A percentile compares a stretch with the other conserved stretches of the same genome.
phyloP scores from a whole-genome alignment of 2,888 invertebrate genomes.

The Cryptocheilus praepositus region DNA sequence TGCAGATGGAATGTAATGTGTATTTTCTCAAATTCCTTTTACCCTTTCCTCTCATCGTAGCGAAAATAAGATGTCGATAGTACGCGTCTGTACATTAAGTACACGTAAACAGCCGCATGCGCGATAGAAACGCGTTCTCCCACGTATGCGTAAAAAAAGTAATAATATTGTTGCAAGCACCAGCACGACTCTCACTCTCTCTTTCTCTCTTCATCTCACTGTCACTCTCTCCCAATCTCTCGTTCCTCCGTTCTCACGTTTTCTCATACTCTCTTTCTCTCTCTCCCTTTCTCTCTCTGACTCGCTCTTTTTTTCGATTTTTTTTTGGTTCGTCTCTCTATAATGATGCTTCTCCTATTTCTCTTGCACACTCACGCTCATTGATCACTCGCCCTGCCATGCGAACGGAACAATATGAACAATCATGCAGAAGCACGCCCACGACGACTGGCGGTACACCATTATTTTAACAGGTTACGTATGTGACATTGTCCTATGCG shows the following conservation, averaged over 20 bases:
- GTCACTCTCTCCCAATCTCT: not conserved
- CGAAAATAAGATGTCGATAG: slow-evolving; percentile 52
- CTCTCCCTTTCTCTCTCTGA: not conserved
- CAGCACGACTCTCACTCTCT: slow-evolving; percentile 37
- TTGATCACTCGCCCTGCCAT: not conserved
- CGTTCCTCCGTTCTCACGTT: slow-evolving; percentile 1
- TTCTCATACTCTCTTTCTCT: slow-evolving; percentile 2
- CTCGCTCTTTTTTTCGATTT: not conserved
- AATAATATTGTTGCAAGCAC: slow-evolving; percentile 40
- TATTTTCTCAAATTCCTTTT: slow-evolving; percentile 7
- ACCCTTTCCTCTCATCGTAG: slow-evolving; percentile 31
- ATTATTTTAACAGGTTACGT: slow-evolving; percentile 48
- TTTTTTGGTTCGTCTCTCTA: slow-evolving; percentile 1
- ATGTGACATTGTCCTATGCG: slow-evolving; percentile 50
- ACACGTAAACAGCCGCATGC: slow-evolving; percentile 42
- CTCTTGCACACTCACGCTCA: slow-evolving; percentile 11
- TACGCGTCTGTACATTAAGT: slow-evolving; percentile 53
- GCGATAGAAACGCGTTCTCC: slow-evolving; percentile 24
- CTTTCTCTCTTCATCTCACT: slow-evolving; percentile 17
- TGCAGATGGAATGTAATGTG: slow-evolving; percentile 38
- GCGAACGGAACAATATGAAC: slow-evolving; percentile 42
- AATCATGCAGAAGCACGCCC: slow-evolving; percentile 55
- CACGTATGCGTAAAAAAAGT: slow-evolving; percentile 31
- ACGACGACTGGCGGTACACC: slow-evolving; percentile 48
- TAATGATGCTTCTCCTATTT: slow-evolving; percentile 7